Evolutionary conservation across 2,888 invertebrate genomes (phyloP), one percentile per base, ranked within the genome.

Genomic region (Ophioninae sp.): DNA sequence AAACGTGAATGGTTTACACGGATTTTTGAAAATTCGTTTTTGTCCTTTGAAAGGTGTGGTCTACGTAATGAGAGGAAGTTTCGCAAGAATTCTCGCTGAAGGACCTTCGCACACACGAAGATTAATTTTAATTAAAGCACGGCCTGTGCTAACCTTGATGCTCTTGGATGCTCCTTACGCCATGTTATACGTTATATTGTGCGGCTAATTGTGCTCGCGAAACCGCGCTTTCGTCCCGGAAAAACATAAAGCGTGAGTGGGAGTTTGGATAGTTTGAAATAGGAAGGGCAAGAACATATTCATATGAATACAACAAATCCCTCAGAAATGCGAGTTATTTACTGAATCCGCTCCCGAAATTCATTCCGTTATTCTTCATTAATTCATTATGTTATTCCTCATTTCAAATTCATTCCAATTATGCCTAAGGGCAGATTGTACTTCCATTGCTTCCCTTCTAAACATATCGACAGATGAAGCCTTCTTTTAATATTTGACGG

Each of bases 41-140:
- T 50, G 68, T 61, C 20, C 30, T 20, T 57, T 23, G 44, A 64
- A 50, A 69, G 20, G 44, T 37, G 13, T 37, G 39, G 37, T 56
- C 59, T 21, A 20, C 37, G 37, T n/a, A n/a, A 37, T 20, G 57
- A 13, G 67, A 56, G 20, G 73, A 75, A 41, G 57, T 17, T 79
- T 50, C 59, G 73, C 67, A 57, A 37, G 78, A 50, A 13, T 50
- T 50, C 69, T 78, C 41, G 73, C 50, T 21, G 69, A 69, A 82
- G 59, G 61, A 44, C 68, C 67, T 56, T 41, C 70, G 13, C 59
- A 23, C 44, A 70, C 56, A 44, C 78, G 50, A 73, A 79, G 84
- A 85, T 85, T 84, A 85, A 84, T 85, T 84, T 77, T 83, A 84
- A 85, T 85, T 84, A 83, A 85, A 83, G 82, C 78, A 17, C 67